Evolutionary conservation across 2,888 invertebrate genomes (phyloP).

Genomic region (Hirtodrosophila trivittata): DNA sequence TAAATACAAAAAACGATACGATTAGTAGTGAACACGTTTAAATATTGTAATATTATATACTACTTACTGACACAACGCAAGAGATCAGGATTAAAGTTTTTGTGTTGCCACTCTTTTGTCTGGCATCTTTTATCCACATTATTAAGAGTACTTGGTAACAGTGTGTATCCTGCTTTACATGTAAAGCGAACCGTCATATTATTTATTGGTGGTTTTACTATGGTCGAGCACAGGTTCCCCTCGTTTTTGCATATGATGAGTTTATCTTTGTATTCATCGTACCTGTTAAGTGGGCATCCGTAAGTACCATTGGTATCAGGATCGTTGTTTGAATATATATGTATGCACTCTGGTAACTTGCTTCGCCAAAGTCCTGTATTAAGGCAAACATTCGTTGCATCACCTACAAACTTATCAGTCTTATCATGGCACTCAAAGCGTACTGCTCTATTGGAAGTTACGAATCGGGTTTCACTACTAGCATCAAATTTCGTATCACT

Average conservation of each 20-base stretch:
- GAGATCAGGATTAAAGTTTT: not conserved
- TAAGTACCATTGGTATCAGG: constrained; percentile 29
- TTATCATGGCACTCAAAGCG: constrained; percentile 4
- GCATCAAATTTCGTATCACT: not conserved
- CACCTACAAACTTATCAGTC: rapidly evolving
- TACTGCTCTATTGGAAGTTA: constrained; percentile 27
- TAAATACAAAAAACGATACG: not conserved
- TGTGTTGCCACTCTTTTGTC: not conserved
- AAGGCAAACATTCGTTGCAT: constrained; percentile 6
- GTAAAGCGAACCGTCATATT: not conserved
- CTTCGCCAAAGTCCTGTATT: constrained; percentile 16
- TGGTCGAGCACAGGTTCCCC: rapidly evolving
- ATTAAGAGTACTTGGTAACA: not conserved
- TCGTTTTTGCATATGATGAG: not conserved
- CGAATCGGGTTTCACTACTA: not conserved
- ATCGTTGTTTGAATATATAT: not conserved
- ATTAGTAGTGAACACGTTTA: not conserved
- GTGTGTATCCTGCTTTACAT: not conserved
- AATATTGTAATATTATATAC: too few species aligned
- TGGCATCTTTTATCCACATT: rapidly evolving
- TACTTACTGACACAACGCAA: constrained; percentile 22
- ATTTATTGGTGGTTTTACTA: constrained; percentile 8
- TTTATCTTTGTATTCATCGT: not conserved
- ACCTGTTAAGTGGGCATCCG: constrained; percentile 35
- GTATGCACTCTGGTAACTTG: not conserved